Evolutionary conservation across 2,888 invertebrate species (phyloP), one percentile per base, ranked within the genome.

Genomic region (Melipona beecheii): DNA sequence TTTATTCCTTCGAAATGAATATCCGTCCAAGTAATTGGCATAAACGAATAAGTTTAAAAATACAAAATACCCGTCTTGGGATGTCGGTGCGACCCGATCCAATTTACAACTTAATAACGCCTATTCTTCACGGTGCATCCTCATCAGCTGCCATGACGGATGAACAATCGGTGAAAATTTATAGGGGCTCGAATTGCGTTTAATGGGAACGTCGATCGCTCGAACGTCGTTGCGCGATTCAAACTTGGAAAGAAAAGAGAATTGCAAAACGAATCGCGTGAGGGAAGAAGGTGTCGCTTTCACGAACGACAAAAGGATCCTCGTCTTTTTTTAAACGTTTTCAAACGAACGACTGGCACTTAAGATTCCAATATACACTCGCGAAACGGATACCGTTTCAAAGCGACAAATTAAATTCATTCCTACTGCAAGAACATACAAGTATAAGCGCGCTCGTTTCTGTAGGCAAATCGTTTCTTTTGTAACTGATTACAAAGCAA

Each of bases 401-500:
- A 81, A 80, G 80, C 13, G 50, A 36, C 64, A 73, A 81, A 81
- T 81, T 56, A 56, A 80, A 81, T 81, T 81, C 74, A 49, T 52
- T 9, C n/a, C 17, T 13, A 6, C 27, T 27, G 5, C n/a, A 36
- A 24, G 49, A 11, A 21, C n/a, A 49, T 4, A 4, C 43, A 9
- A 43, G 43, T 1, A 43, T 43, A 43, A 43, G 9, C 43, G 43
- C 36, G 36, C 36, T 9, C 9, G 36, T 9, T 36, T 36, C 36
- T 36, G 43, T 43, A 11, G 43, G 9, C 9, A 43, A 43, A 9
- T 43, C 43, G 43, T 43, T 43, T 9, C 31, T 17, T 21, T 43
- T 17, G 49, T n/a, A 17, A 19, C 19, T 69, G 24, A 73, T 79
- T 69, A 52, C 71, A 81, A 81, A 68, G 81, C 58, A 71, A 70